Evolutionary conservation across 2,888 invertebrate species (phyloP).

Genomic region (Acanthosepion pharaonis): DNA sequence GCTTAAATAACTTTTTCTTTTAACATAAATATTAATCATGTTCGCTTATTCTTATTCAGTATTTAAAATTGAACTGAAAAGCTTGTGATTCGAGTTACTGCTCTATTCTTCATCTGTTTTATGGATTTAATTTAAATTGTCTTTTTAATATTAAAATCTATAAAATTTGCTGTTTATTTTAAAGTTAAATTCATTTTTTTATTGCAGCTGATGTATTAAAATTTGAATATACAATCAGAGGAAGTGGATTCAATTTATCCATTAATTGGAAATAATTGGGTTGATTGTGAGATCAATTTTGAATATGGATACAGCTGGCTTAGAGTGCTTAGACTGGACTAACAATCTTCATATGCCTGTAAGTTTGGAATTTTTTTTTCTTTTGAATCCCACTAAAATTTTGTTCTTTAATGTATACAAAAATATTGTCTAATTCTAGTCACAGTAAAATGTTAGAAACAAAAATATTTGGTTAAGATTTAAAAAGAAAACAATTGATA

Average conservation of each 20-base stretch:
- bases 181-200: neutral
- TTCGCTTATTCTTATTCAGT: no score
- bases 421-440: neutral
- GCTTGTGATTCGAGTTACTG: no score
- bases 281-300: neutral
- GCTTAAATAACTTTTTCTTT: neutral
- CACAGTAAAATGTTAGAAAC: neutral
- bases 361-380: neutral
- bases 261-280: slow-evolving; percentile 11
- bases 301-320: slow-evolving; percentile 33
- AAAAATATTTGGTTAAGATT: neutral
- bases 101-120: no score
- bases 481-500: neutral
- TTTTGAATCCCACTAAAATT: neutral
- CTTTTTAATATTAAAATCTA: no score
- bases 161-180: no score
- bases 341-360: slow-evolving; percentile 12
- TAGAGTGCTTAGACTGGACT: slow-evolving; percentile 15
- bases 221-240: neutral
- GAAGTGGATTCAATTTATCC: slow-evolving; percentile 20
- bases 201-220: slow-evolving; percentile 20
- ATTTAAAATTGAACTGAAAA: no score
- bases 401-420: neutral
- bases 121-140: no score
- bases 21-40: no score